Evolutionary conservation across 2,113 vertebrate genomes (phyloP), one percentile per base, ranked within the genome.

Genomic region (Mystacornis crossleyi): DNA sequence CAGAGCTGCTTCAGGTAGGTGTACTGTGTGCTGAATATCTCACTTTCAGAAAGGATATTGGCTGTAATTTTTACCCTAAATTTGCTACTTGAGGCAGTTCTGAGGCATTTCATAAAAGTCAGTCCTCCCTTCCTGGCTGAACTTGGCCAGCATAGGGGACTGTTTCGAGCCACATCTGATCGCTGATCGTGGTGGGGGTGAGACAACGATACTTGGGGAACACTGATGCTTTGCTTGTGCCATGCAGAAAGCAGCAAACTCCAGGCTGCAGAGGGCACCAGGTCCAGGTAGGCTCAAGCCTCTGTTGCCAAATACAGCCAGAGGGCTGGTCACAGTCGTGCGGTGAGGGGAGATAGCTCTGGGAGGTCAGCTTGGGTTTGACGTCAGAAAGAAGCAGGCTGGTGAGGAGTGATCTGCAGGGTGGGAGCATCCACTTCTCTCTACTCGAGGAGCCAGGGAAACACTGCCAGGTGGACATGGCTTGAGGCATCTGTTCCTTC

Each of bases 401-500:
- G 67, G 55, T 70, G 64, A 81, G 74, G 58, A 77, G 62, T 9
- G 40, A 81, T 83, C 82, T 92, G 88, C 88, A 71, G 88, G 92
- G 82, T 61, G 67, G 78, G 50, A 80, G 70, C 77, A 70, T 43
- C 70, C 38, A 21, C 48, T 86, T 69, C 58, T 45, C 74, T 66
- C 82, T n/a, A 1, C 34, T 70, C 3, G 1, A 58, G 82, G 51
- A 92, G 69, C 47, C 73, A 74, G 47, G 34, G 61, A 50, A 94
- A 53, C 0, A 2, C 60, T 95, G 93, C 95, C 96, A 96, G 92
- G 90, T 96, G 93, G 93, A 95, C 38, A 2, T 45, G 75, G 82
- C 71, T 90, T 74, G 67, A 86, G 60, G 90, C 96, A 89, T 96
- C 95, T 96, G 88, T 91, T 95, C 89, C 67, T 81, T 86, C n/a